Percentiles rank a stretch among this genome's conserved stretches.
Evolutionary conservation across 1,140 invertebrate genomes (phyloP).

Genomic region (Magallana ariakensis): DNA sequence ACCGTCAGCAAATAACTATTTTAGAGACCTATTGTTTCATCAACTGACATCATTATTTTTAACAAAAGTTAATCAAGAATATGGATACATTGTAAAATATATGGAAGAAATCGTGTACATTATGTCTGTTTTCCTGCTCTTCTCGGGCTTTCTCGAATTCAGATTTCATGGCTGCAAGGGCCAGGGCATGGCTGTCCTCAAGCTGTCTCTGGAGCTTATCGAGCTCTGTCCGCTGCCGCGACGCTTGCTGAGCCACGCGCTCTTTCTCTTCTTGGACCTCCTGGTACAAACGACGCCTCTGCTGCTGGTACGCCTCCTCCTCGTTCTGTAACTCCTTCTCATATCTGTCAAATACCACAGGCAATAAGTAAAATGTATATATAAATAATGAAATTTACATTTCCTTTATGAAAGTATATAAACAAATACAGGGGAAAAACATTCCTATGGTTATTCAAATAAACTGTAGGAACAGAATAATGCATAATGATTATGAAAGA

Average conservation of each 20-base stretch:
- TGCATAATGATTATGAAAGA: too few relatives aligned
- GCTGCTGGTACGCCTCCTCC: slow-evolving; percentile 78
- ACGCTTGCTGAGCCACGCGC: slow-evolving; percentile 72
- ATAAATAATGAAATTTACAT: too few relatives aligned
- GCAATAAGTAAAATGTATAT: too few relatives aligned
- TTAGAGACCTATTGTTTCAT: too few relatives aligned
- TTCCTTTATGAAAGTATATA: too few relatives aligned
- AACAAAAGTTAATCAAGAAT: too few relatives aligned
- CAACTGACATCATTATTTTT: too few relatives aligned
- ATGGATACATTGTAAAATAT: too few relatives aligned
- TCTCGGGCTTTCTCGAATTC: slow-evolving; percentile 78
- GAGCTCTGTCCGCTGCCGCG: slow-evolving; percentile 76
- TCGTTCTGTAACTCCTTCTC: slow-evolving; percentile 80
- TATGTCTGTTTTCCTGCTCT: slow-evolving; percentile 78
- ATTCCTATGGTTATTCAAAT: too few relatives aligned
- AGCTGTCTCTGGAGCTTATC: slow-evolving; percentile 78
- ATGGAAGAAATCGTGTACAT: slow-evolving; percentile 55
- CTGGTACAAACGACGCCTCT: slow-evolving; percentile 75
- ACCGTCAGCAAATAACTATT: too few relatives aligned
- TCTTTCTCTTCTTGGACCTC: slow-evolving; percentile 80
- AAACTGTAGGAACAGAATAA: too few relatives aligned
- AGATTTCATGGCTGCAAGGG: slow-evolving; percentile 76
- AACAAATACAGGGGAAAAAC: too few relatives aligned
- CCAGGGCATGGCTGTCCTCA: slow-evolving; percentile 76
- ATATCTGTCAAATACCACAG: slow-evolving; percentile 68